Evolutionary conservation across 2,888 invertebrate species (phyloP), one percentile per base, ranked within the genome.

Genomic region (Parelbella ahira): DNA sequence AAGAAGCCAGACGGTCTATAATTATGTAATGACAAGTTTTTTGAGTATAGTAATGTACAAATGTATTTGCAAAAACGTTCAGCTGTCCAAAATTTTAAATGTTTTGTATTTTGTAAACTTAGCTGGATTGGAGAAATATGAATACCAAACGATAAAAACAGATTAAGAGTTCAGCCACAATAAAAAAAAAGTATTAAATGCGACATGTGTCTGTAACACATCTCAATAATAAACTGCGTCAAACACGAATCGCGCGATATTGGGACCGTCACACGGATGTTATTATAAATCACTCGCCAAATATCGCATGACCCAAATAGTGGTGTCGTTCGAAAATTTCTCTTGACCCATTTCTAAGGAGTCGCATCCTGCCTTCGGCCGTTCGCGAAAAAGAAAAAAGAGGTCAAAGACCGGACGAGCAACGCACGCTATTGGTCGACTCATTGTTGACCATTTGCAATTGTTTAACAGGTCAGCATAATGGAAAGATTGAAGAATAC

Each of bases 401-500:
- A 58, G 74, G 67, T 71, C 74, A 68, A 58, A 58, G 72, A 68
- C 73, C 78, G 47, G 42, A 42, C 50, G 45, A n/a, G 24, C 49
- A 45, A 32, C 42, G 45, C 60, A 24, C 45, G 59, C 51, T 51
- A 60, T 61, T 63, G 64, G 60, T 50, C 52, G 45, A 44, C 48
- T 43, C 45, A 32, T 48, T 48, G 52, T 42, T 56, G 60, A 58
- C 58, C 65, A 61, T 63, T 63, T 65, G 62, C 57, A 58, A 73
- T 70, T 67, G 69, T 69, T 65, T 61, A 63, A 68, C 62, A 58
- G 66, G 57, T 64, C 59, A 51, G 52, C 70, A 50, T 53, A 70
- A 78, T 80, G 75, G 68, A 68, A 77, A 73, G 74, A 84, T 82
- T 80, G 78, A 73, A 74, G 72, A 70, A 73, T 73, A 72, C 66